Percentiles rank a stretch among this genome's conserved stretches.
Conservation (phyloP, 2,888 invertebrate species). For the Ochropleura plecta region DNA sequence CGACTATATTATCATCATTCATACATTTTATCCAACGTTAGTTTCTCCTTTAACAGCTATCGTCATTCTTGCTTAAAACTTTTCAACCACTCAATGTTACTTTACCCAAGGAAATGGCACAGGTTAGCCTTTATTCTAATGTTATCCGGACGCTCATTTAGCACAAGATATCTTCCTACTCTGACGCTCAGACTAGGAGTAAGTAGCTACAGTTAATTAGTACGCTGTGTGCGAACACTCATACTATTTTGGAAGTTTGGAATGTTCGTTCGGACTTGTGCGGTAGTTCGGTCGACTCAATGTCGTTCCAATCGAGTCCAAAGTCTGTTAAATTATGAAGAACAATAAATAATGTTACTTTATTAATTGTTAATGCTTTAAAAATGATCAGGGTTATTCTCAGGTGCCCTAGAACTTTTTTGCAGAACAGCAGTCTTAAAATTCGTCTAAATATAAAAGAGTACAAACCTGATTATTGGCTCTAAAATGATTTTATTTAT, state of each 20-base stretch:
- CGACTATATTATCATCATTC: background rate
- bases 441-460: background rate
- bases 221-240: constrained; percentile 38
- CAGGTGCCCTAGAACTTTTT: background rate
- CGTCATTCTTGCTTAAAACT: background rate
- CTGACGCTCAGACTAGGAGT: background rate
- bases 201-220: constrained; percentile 44
- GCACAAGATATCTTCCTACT: constrained; percentile 4
- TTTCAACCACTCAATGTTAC: background rate
- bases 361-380: constrained; percentile 3
- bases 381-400: background rate
- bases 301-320: constrained; percentile 40
- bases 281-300: constrained; percentile 51
- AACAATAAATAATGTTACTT: background rate
- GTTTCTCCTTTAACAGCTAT: background rate
- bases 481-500: too few relatives aligned
- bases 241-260: constrained; percentile 56
- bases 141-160: background rate
- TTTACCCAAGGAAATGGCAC: background rate
- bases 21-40: background rate
- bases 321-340: constrained; percentile 38
- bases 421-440: too few relatives aligned
- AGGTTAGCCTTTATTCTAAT: background rate
- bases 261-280: constrained; percentile 27
- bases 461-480: background rate